Evolutionary conservation across 2,888 invertebrate species (phyloP), one percentile per base, ranked within the genome.

Genomic region (Gortyna flavago): DNA sequence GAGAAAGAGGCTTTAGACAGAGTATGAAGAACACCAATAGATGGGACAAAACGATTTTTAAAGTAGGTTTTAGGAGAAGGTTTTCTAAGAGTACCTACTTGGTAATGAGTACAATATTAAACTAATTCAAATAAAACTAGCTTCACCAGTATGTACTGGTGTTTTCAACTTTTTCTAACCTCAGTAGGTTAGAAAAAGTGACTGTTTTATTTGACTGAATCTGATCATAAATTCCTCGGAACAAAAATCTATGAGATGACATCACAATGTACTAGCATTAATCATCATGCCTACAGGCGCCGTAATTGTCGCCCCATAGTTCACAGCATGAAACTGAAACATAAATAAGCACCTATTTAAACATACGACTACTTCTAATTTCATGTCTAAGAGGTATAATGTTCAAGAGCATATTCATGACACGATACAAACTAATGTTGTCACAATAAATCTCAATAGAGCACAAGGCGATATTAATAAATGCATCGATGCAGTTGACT

Each of bases 381-480:
- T 66, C 65, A 61, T 29, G 9, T 66, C 29, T 41, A 16, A 51
- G 11, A 70, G 21, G 38, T 69, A 66, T 72, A 80, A 65, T 75
- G 65, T 79, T 77, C 81, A 86, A 85, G 85, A 84, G n/a, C 83
- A 78, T 80, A 86, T 85, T 79, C 77, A 89, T 87, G 77, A 72
- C 76, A 72, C 70, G 69, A 54, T 75, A 79, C 82, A 79, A 72
- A 68, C 61, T 73, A 70, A 82, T 72, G 44, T 41, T 77, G 61
- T 62, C 54, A 66, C 38, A 79, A 87, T 88, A 80, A 83, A 87
- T 86, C 69, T 85, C 59, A 89, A 89, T 89, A 81, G 44, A 82
- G 21, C 29, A 61, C 74, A 80, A 74, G 73, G 80, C n/a, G 67
- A 85, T 65, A 75, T 80, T 88, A 83, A 83, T 85, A 65, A 77